Evolutionary conservation across 1,140 invertebrate genomes (phyloP), one percentile per base, ranked within the genome.

Genomic region (Drosophila punjabiensis): DNA sequence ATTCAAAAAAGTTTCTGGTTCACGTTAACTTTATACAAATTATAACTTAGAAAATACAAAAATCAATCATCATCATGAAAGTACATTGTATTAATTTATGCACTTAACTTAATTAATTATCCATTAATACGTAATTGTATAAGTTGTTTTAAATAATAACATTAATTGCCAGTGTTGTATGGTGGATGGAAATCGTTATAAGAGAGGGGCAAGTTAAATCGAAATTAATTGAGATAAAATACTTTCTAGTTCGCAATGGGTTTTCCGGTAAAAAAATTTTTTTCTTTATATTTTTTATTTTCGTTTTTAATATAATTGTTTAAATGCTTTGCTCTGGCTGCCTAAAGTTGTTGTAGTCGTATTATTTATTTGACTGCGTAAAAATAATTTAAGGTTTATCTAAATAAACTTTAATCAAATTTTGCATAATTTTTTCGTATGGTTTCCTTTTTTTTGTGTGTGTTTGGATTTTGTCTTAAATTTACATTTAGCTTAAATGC

Each of bases 1-100:
- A 90, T 90, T 90, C 86, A 90, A 89, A 89, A 89, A 90, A 76
- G 76, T 90, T 64, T 76, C 28, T 74, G 82, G 62, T 68, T 81
- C 81, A 63, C 69, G 86, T 90, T 90, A 90, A 86, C 82, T 90
- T 89, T 89, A 91, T 90, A 90, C 86, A 90, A 90, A 90, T 90
- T 71, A 90, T 90, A 88, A 65, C 82, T 82, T 90, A 90, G 68
- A 68, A 58, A 64, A 83, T 77, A 81, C 58, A 63, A 80, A 59
- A 89, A 89, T 84, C 74, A 89, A 76, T 89, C 80, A 80, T 90
- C 56, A 79, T 65, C 61, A 61, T 80, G 80, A 69, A 68, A 81
- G 63, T 79, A 66, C 55, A 76, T 67, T 47, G 64, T 81, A 86
- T 86, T 87, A 80, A 78, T 76, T 80, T 63, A 77, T 80, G 86